A percentile compares a stretch with the other conserved stretches of the same genome.
These are phyloP conservation scores for Delphinapterus leucas DNA, from an alignment of 2,113 vertebrate genomes.

Conservation along the genomic window DNA sequence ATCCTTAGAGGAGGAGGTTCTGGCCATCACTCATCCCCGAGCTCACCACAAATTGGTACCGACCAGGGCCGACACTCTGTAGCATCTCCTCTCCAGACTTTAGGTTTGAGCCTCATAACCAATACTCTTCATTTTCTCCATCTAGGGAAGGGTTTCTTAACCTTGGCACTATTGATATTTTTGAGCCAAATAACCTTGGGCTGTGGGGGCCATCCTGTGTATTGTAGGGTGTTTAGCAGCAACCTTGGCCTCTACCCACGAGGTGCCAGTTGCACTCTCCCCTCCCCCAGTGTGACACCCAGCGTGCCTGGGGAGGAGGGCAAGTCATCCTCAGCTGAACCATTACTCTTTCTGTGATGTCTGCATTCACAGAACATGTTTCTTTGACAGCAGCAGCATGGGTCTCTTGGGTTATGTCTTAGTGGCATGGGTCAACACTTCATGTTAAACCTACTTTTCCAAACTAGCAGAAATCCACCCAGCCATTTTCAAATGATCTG, in stretches of 20 bases:
- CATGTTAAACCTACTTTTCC: background rate
- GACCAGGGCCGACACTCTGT: rapidly evolving
- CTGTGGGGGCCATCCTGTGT: background rate
- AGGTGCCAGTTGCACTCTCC: rapidly evolving
- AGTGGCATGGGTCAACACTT: background rate
- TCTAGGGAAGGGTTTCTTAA: background rate
- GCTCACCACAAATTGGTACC: background rate
- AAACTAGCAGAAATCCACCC: background rate
- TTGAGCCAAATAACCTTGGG: background rate
- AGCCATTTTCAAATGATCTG: background rate
- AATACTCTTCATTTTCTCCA: background rate
- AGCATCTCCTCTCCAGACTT: background rate
- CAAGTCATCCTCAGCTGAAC: too few relatives aligned
- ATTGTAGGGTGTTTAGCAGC: too few relatives aligned
- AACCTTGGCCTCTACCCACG: background rate
- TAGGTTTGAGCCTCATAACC: background rate
- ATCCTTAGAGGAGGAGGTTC: background rate
- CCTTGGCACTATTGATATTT: background rate
- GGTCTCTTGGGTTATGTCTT: background rate
- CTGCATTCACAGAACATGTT: background rate
- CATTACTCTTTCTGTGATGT: background rate
- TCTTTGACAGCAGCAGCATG: background rate
- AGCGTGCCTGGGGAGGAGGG: background rate
- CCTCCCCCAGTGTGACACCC: too few relatives aligned
- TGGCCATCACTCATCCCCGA: background rate